Percentiles rank a stretch among this genome's conserved stretches.
Evolutionary conservation across 2,797 vertebrate species (phyloP).

Genomic region (Muscicapa striata): DNA sequence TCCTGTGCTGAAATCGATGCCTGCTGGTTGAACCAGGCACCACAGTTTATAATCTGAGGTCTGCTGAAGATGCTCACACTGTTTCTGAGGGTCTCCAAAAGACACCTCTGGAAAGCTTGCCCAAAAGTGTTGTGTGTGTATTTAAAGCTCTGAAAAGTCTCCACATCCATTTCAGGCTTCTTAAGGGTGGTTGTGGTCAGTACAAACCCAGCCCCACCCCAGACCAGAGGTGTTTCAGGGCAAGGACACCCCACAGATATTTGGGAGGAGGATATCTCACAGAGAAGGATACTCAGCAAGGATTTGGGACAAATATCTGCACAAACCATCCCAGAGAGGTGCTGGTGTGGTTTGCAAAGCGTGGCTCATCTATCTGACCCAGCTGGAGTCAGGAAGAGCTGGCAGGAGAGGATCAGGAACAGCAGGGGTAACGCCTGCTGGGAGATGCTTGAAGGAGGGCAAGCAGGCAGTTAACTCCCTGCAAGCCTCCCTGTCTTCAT

Average conservation of each 20-base stretch:
- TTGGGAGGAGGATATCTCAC: background rate
- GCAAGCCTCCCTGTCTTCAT: background rate
- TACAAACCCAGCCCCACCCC: background rate
- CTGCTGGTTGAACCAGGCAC: background rate
- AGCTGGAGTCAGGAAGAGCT: background rate
- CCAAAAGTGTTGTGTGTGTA: fast-evolving
- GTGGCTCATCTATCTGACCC: background rate
- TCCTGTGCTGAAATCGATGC: background rate
- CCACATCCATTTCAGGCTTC: background rate
- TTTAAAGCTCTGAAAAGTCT: background rate
- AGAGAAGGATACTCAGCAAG: background rate
- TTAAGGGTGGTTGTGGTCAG: background rate
- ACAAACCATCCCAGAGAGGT: background rate
- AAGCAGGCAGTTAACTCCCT: background rate
- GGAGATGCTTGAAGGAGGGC: background rate
- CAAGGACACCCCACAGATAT: background rate
- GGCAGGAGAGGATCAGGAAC: background rate
- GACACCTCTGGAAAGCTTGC: background rate
- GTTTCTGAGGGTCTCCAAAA: background rate
- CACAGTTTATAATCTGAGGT: background rate
- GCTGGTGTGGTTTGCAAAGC: background rate
- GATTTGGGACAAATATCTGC: background rate
- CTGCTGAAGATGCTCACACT: background rate
- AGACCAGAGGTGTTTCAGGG: background rate
- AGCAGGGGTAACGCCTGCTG: background rate